phyloP scores from a whole-genome alignment of 1,140 invertebrate species.

The Temnothorax longispinosus region DNA sequence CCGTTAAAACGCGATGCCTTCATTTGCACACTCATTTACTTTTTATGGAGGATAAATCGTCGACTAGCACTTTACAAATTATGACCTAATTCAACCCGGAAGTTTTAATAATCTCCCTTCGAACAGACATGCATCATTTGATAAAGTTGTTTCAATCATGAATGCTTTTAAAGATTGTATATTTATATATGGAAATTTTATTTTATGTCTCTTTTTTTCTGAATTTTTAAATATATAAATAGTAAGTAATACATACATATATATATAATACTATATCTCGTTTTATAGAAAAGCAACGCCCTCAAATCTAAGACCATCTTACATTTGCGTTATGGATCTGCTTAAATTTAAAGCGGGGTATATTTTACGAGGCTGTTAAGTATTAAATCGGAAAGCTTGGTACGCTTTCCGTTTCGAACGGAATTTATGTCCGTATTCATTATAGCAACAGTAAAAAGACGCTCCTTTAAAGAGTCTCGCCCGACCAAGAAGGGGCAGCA shows the following conservation, averaged over 20 bases:
- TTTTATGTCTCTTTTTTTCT: background rate
- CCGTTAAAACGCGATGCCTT: background rate
- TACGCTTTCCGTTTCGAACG: conserved; percentile 5
- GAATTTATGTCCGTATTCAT: conserved; percentile 65
- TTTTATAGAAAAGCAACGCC: conserved; percentile 10
- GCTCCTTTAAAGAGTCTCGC: conserved; percentile 28
- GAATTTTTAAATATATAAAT: background rate
- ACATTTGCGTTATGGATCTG: conserved; percentile 48
- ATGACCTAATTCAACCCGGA: background rate
- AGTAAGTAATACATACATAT: too few species aligned
- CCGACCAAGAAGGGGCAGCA: conserved; percentile 1
- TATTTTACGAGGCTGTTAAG: conserved; percentile 60
- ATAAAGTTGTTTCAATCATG: background rate
- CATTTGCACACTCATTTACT: background rate
- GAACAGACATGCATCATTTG: background rate
- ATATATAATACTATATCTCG: background rate
- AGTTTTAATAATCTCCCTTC: background rate
- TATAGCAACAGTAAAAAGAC: conserved; percentile 60
- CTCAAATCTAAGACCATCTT: conserved; percentile 11
- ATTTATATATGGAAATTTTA: background rate
- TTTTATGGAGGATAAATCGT: background rate
- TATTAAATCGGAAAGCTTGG: conserved; percentile 62
- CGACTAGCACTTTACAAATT: background rate
- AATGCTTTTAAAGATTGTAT: background rate
- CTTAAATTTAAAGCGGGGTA: conserved; percentile 49